Conservation (phyloP, 2,888 invertebrate species). For the Phania funesta region DNA sequence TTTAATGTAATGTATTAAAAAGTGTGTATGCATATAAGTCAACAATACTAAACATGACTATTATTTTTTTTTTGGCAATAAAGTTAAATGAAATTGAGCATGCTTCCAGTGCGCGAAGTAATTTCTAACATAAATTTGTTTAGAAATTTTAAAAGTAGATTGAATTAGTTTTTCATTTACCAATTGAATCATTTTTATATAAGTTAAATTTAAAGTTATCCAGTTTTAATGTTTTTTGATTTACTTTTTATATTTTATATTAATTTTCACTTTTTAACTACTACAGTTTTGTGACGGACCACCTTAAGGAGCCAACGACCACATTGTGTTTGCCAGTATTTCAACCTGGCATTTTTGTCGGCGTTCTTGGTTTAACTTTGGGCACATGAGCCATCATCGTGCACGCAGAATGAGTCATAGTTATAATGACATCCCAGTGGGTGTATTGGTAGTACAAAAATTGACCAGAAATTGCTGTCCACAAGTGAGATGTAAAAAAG, state of each 20-base stretch:
- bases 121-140: too few species aligned
- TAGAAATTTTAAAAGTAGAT: too few species aligned
- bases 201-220: too few species aligned
- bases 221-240: too few species aligned
- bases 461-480: slow-evolving; percentile 83
- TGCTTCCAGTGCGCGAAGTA: too few species aligned
- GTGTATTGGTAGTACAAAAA: slow-evolving; percentile 83
- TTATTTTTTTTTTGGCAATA: too few species aligned
- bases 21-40: too few species aligned
- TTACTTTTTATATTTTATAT: neutral
- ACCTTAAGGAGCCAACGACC: neutral
- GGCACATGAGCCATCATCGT: slow-evolving; percentile 73
- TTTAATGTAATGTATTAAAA: too few species aligned
- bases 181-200: too few species aligned
- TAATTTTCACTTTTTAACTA: slow-evolving; percentile 14
- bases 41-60: too few species aligned
- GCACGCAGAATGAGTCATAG: slow-evolving; percentile 82
- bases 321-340: slow-evolving; percentile 8
- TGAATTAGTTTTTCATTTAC: too few species aligned
- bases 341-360: slow-evolving; percentile 32
- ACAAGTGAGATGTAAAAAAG: slow-evolving; percentile 83
- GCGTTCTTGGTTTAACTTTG: slow-evolving; percentile 1
- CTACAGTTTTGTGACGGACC: neutral
- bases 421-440: slow-evolving; percentile 84
- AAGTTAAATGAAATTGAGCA: too few species aligned